Conservation (phyloP, 2,797 vertebrate species). For the Gila robusta region DNA sequence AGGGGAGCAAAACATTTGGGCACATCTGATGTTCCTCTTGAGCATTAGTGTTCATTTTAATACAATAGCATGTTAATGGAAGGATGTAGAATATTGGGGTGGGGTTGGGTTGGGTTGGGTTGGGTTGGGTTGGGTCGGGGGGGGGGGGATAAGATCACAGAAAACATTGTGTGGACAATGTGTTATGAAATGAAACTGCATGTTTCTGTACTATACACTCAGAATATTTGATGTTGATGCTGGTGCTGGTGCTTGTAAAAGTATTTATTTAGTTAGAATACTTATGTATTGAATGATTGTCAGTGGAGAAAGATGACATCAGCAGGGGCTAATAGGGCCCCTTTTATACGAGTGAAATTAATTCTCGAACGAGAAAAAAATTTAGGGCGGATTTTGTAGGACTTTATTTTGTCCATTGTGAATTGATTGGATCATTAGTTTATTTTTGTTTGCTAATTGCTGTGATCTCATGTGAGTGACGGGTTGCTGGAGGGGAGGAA, state of each 20-base stretch:
- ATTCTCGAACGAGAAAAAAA: not conserved
- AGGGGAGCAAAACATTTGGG: conserved; percentile 50
- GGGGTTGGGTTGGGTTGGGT: no score
- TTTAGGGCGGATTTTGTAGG: not conserved
- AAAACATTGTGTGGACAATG: not conserved
- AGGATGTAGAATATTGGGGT: not conserved
- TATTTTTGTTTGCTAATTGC: not conserved
- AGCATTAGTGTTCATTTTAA: conserved; percentile 34
- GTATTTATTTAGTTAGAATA: not conserved
- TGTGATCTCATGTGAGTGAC: not conserved
- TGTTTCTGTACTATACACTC: not conserved
- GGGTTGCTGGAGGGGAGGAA: not conserved
- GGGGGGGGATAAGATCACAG: not conserved
- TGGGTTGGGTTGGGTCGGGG: no score
- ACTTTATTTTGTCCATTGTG: not conserved
- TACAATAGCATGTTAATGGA: conserved; percentile 19
- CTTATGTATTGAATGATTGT: not conserved
- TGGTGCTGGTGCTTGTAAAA: not conserved
- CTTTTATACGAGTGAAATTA: not conserved
- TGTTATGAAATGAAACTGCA: not conserved
- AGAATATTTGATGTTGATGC: not conserved
- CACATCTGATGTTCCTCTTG: conserved; percentile 19
- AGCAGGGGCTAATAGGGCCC: not conserved
- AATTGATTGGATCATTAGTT: not conserved
- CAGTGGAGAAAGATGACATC: not conserved